A percentile compares a stretch with the other conserved stretches of the same genome.
Evolutionary conservation across 2,797 vertebrate species (phyloP).

Genomic region (Amblyraja radiata): DNA sequence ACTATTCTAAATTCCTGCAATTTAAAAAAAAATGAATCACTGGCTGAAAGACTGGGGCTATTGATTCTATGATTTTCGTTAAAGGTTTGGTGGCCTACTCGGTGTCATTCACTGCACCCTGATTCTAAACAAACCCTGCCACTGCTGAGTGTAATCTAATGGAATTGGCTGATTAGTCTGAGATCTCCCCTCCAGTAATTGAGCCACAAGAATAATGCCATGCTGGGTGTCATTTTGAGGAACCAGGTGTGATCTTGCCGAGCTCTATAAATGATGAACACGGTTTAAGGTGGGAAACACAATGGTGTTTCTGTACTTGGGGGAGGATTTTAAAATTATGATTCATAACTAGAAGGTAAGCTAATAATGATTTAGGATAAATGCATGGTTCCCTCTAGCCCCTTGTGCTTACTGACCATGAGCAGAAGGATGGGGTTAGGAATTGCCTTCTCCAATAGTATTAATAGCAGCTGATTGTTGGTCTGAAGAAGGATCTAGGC

Average conservation of each 20-base stretch:
- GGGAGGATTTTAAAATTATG: not conserved
- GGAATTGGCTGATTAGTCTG: not conserved
- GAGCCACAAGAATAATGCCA: not conserved
- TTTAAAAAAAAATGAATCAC: not conserved
- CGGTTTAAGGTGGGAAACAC: not conserved
- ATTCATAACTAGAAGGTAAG: not conserved
- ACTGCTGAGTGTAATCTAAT: not conserved
- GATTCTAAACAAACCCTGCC: not conserved
- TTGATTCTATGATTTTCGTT: not conserved
- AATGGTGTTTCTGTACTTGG: not conserved
- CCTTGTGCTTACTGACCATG: too few relatives aligned
- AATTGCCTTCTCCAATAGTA: too few relatives aligned
- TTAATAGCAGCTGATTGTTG: too few relatives aligned
- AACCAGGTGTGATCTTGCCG: not conserved
- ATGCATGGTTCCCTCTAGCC: not conserved
- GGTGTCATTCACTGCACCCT: not conserved
- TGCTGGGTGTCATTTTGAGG: not conserved
- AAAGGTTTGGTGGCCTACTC: not conserved
- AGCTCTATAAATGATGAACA: not conserved
- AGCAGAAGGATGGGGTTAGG: too few relatives aligned
- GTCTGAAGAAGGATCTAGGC: too few relatives aligned
- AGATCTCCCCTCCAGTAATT: not conserved
- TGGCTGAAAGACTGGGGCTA: not conserved
- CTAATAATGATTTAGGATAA: not conserved
- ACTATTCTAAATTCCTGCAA: not conserved